phyloP scores from a whole-genome alignment of 2,888 invertebrate genomes.

The Sicus ferrugineus region DNA sequence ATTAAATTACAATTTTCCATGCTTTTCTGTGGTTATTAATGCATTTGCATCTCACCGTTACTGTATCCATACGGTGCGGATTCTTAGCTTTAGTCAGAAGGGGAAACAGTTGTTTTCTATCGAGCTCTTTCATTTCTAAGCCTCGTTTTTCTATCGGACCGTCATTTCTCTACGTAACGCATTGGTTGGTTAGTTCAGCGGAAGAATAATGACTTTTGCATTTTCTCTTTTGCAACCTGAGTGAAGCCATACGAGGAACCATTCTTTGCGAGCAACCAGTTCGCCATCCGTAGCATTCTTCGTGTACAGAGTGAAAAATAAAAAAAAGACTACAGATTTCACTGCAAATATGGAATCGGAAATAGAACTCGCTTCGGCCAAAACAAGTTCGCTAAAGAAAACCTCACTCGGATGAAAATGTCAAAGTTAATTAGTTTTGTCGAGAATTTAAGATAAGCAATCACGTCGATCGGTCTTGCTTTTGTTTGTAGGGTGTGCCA shows the following conservation, averaged over 20 bases:
- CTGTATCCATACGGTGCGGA: no score
- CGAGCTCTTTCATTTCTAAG: background rate
- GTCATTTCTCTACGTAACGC: background rate
- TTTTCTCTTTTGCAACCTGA: slow-evolving; percentile 2
- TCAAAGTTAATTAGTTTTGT: slow-evolving; percentile 20
- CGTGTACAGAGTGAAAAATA: background rate
- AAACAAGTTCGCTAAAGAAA: background rate
- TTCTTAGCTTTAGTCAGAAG: background rate
- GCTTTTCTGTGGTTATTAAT: background rate
- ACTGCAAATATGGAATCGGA: background rate
- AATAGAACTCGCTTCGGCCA: background rate
- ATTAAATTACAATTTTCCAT: slow-evolving; percentile 1
- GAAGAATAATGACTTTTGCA: background rate
- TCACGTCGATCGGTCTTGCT: background rate
- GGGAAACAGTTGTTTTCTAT: background rate
- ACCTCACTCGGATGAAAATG: slow-evolving; percentile 4
- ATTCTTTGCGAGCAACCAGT: background rate
- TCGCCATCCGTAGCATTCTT: background rate
- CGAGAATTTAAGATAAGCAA: no score
- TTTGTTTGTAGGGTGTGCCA: background rate
- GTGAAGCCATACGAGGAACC: slow-evolving; percentile 23
- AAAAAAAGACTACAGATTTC: background rate
- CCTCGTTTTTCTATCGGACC: background rate
- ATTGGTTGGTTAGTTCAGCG: background rate
- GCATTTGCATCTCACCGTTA: background rate